Evolutionary conservation across 2,113 vertebrate genomes (phyloP), one percentile per base, ranked within the genome.

Genomic region (Ictalurus punctatus): DNA sequence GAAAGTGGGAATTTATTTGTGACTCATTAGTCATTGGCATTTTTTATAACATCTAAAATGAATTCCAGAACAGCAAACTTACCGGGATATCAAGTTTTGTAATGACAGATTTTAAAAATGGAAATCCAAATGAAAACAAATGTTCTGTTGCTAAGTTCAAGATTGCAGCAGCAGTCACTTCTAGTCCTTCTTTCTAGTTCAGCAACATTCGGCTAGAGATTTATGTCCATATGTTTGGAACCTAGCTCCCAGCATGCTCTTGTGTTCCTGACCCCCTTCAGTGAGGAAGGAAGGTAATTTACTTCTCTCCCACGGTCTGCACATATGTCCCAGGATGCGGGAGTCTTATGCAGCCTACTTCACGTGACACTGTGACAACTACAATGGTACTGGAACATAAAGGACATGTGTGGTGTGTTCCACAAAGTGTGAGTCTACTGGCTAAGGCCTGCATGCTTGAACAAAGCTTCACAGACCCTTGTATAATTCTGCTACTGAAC

Each of bases 301-400:
- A 65, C 71, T 71, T 80, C 87, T 89, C 83, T 91, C 91, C 85
- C 14, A 44, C 80, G 59, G 87, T 83, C 54, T 21, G 34, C 87
- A 83, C 92, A 92, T 92, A 93, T 93, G 92, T 89, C 88, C 79
- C 67, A 37, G 67, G 23, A 87, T 54, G 25, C 67, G 59, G 81
- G 79, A 40, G 63, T 61, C 85, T 92, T 89, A 90, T 89, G 56
- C 76, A 69, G 44, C 44, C 67, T 54, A 48, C 78, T 34, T 80
- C 67, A n/a, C 19, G 34, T 73, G 63, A 89, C 76, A 67, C 84
- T 76, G 40, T 30, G 40, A 67, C 30, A 86, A 87, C 81, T 78
- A 89, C 80, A 65, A 52, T 71, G 6, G 83, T 81, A 40, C 58
- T 59, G 69, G 61, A 86, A 74, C 34, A 74, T 44, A 48, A 69